These are phyloP conservation scores for Agelaius phoeniceus DNA, from an alignment of 2,113 vertebrate genomes.

Conservation along the genomic window DNA sequence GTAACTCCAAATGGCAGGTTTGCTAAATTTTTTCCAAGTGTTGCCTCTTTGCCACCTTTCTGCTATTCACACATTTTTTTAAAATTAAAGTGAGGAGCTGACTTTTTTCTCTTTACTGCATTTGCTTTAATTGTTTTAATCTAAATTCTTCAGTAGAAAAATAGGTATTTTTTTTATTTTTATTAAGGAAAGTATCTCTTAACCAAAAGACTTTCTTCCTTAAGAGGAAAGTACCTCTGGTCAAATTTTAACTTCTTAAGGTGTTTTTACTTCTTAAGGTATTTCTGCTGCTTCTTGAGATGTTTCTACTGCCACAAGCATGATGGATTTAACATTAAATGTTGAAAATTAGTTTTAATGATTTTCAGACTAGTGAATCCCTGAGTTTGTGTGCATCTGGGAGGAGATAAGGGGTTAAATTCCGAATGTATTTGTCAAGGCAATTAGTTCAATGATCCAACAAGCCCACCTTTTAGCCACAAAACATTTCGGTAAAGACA, in stretches of 20 bases:
- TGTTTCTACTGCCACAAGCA: not conserved
- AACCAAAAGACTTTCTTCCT: not conserved
- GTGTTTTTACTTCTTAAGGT: not conserved
- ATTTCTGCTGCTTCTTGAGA: not conserved
- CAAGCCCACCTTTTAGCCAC: constrained; percentile 58
- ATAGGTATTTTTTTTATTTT: not conserved
- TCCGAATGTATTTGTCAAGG: constrained; percentile 9
- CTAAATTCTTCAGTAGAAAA: not conserved
- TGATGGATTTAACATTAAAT: not conserved
- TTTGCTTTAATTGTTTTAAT: not conserved
- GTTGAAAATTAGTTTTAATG: not conserved
- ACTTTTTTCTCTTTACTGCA: not conserved
- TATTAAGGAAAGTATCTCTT: not conserved
- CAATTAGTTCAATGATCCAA: constrained; percentile 67
- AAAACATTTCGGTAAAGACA: constrained; percentile 42
- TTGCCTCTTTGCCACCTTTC: not conserved
- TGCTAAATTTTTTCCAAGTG: not conserved
- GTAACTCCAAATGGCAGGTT: not conserved
- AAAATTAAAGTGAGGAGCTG: not conserved
- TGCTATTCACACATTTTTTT: not conserved
- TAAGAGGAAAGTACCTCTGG: not conserved
- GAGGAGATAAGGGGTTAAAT: constrained; percentile 13
- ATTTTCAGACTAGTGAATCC: not conserved
- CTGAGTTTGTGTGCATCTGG: not conserved
- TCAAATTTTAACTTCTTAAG: not conserved